A percentile compares a stretch with the other conserved stretches of the same genome.
phyloP scores from a whole-genome alignment of 1,140 invertebrate species.

The Batillaria attramentaria region DNA sequence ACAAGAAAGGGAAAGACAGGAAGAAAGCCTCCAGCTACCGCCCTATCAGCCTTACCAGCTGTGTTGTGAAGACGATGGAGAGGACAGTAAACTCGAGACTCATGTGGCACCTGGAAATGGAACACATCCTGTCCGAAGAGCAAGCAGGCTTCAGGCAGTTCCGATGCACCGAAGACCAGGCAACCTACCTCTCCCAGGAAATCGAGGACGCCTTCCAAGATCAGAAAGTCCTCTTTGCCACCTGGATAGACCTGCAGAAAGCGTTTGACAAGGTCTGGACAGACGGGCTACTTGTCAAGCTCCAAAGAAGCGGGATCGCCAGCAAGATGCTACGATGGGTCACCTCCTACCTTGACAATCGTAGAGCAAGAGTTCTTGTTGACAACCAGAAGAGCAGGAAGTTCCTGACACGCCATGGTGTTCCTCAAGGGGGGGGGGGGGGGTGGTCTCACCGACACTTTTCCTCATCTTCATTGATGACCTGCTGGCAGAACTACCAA shows the following conservation, averaged over 20 bases:
- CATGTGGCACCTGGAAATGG: neutral
- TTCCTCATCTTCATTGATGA: neutral
- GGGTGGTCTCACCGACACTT: neutral
- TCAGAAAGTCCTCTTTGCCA: neutral
- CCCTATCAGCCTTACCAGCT: constrained; percentile 34
- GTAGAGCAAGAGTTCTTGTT: neutral
- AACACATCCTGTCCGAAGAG: neutral
- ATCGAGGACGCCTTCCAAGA: neutral
- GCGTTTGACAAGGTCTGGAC: constrained; percentile 4
- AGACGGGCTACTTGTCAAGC: constrained; percentile 7
- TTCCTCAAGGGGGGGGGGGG: constrained; percentile 12
- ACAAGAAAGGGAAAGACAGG: constrained; percentile 31
- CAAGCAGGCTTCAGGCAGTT: constrained; percentile 24
- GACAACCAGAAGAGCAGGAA: neutral
- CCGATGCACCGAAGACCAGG: constrained; percentile 31
- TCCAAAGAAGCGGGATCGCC: neutral
- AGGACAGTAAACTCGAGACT: neutral
- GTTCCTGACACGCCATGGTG: neutral
- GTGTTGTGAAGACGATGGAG: constrained; percentile 29
- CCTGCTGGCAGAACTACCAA: neutral
- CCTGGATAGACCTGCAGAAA: neutral
- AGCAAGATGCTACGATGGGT: neutral
- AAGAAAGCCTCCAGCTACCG: constrained; percentile 21
- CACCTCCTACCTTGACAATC: neutral
- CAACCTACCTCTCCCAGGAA: constrained; percentile 9